Conservation (phyloP, 2,888 invertebrate genomes). For the Choristoneura rosaceana region DNA sequence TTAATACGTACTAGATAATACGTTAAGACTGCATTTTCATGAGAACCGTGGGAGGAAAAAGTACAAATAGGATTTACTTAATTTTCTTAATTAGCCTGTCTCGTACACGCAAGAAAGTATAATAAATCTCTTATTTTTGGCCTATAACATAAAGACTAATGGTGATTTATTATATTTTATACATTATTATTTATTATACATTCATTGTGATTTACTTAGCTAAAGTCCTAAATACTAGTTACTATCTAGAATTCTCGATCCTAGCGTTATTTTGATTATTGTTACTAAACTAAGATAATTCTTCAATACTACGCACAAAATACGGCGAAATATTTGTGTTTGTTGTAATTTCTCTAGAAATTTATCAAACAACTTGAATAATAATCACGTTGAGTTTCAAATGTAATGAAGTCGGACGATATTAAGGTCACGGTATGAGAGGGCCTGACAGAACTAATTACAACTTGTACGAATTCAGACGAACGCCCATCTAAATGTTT, state of each 20-base stretch:
- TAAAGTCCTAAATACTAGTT: neutral
- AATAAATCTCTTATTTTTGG: no score
- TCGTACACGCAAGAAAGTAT: no score
- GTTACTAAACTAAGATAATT: neutral
- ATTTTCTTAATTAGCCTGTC: no score
- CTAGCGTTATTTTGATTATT: neutral
- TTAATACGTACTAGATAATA: constrained; percentile 24
- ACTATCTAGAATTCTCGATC: neutral
- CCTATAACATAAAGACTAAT: no score
- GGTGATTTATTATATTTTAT: no score
- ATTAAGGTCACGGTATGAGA: constrained; percentile 51
- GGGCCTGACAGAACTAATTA: constrained; percentile 59
- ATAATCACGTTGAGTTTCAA: constrained; percentile 5
- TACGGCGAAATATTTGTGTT: neutral
- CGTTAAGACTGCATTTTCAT: neutral
- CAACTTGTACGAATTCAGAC: constrained; percentile 59
- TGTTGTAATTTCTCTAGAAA: neutral
- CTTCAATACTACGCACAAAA: neutral
- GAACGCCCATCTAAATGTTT: constrained; percentile 57
- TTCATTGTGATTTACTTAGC: neutral
- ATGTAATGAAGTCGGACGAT: constrained; percentile 25
- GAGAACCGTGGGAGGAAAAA: constrained; percentile 4
- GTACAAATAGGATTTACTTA: no score
- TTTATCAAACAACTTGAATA: constrained; percentile 44
- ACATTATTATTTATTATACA: no score